phyloP scores from a whole-genome alignment of 2,113 vertebrate species.

The Tachycineta bicolor region DNA sequence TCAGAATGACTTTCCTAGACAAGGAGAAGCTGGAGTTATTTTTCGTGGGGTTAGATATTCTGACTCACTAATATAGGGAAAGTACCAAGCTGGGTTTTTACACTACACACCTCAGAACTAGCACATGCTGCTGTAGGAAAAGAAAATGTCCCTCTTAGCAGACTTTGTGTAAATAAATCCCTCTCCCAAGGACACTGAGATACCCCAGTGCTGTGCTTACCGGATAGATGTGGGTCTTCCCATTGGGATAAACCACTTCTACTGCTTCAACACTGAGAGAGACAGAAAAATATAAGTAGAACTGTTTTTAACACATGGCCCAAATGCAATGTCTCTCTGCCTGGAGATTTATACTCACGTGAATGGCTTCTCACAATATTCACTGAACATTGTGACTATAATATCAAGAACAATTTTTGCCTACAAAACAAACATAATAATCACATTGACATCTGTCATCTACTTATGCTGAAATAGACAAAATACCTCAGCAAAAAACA shows the following conservation, averaged over 20 bases:
- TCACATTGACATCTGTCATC: neutral
- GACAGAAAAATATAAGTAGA: neutral
- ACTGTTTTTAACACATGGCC: neutral
- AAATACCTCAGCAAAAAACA: neutral
- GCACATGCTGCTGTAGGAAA: neutral
- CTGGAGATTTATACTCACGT: conserved; percentile 80
- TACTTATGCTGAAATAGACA: neutral
- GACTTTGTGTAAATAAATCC: neutral
- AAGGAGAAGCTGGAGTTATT: neutral
- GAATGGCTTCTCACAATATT: conserved; percentile 92
- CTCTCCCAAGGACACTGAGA: neutral
- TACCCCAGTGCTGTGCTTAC: conserved; percentile 61
- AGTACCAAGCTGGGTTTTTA: neutral
- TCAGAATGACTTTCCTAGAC: neutral
- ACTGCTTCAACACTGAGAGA: conserved; percentile 85
- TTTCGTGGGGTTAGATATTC: neutral
- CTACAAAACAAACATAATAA: conserved; percentile 71
- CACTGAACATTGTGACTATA: conserved; percentile 95
- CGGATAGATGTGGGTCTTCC: conserved; percentile 84
- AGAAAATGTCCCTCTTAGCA: neutral
- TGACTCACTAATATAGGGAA: neutral
- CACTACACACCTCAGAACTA: neutral
- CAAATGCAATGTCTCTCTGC: neutral
- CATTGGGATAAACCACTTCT: conserved; percentile 89
- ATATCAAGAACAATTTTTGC: conserved; percentile 94